Evolutionary conservation across 2,113 vertebrate species (phyloP).

Genomic region (Neolamprologus caudopunctatus): DNA sequence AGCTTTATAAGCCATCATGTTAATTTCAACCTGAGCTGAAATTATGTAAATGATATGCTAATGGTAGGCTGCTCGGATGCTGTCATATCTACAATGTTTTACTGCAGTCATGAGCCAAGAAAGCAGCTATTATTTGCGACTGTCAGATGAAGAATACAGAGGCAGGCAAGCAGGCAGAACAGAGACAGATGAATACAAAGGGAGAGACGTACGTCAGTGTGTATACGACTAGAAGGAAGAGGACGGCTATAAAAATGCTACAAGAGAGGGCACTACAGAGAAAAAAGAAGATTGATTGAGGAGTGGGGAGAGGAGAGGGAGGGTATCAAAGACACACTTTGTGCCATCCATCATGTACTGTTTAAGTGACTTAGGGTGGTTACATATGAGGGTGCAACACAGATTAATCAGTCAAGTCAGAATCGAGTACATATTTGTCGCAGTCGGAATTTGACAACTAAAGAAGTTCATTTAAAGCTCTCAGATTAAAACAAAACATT

Average conservation of each 20-base stretch:
- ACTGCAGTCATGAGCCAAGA: constrained; percentile 20
- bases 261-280: neutral
- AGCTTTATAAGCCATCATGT: constrained; percentile 3
- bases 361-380: constrained; percentile 39
- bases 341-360: constrained; percentile 39
- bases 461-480: neutral
- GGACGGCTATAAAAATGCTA: neutral
- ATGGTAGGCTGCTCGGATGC: constrained; percentile 4
- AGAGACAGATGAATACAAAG: constrained; percentile 30
- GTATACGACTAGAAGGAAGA: neutral
- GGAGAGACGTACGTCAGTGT: constrained; percentile 21
- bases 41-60: constrained; percentile 49
- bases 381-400: neutral
- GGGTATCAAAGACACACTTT: constrained; percentile 8
- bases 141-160: constrained; percentile 34
- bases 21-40: neutral
- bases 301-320: constrained; percentile 2
- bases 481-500: neutral
- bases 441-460: neutral
- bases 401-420: constrained; percentile 18
- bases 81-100: constrained; percentile 19
- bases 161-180: constrained; percentile 34
- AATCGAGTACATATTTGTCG: neutral
- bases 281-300: constrained; percentile 23
- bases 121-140: constrained; percentile 20